Conservation (phyloP, 2,113 vertebrate species). For the Bos indicus region DNA sequence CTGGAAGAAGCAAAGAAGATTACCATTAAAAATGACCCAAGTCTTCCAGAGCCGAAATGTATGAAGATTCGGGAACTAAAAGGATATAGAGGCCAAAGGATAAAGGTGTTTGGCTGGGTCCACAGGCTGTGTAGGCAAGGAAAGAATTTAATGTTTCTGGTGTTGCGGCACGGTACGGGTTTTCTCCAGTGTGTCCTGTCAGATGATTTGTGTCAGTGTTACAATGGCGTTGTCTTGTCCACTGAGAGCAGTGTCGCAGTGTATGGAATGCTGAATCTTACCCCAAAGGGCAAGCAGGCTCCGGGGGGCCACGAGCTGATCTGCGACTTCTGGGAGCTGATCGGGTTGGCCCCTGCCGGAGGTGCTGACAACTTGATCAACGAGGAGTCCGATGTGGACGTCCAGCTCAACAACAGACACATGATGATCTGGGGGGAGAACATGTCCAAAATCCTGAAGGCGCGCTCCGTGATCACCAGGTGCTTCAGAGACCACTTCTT, state of each 20-base stretch:
- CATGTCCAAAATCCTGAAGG: conserved; percentile 92
- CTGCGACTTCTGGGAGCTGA: conserved; percentile 98
- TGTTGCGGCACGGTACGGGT: conserved; percentile 95
- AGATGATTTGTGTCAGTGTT: conserved; percentile 96
- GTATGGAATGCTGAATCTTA: conserved; percentile 87
- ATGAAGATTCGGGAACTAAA: conserved; percentile 90
- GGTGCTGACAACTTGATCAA: conserved; percentile 96
- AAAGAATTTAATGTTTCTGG: conserved; percentile 96
- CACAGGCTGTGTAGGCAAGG: conserved; percentile 94
- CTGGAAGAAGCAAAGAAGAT: conserved; percentile 96
- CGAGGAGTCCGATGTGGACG: conserved; percentile 96
- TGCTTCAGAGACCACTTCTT: conserved; percentile 98
- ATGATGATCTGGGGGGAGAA: conserved; percentile 98
- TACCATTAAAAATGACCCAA: conserved; percentile 84
- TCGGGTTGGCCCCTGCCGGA: conserved; percentile 92
- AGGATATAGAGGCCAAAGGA: conserved; percentile 86
- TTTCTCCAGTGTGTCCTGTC: conserved; percentile 95
- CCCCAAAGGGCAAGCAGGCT: conserved; percentile 97
- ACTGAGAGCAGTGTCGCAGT: conserved; percentile 94
- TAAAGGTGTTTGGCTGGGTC: conserved; percentile 98
- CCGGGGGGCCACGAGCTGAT: conserved; percentile 95
- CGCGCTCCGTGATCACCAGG: conserved; percentile 89
- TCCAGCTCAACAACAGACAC: conserved; percentile 98
- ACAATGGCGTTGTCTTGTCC: conserved; percentile 91
- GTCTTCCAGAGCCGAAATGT: conserved; percentile 85